Evolutionary conservation across 2,888 invertebrate species (phyloP), one percentile per base, ranked within the genome.

Genomic region (Catocala nupta): DNA sequence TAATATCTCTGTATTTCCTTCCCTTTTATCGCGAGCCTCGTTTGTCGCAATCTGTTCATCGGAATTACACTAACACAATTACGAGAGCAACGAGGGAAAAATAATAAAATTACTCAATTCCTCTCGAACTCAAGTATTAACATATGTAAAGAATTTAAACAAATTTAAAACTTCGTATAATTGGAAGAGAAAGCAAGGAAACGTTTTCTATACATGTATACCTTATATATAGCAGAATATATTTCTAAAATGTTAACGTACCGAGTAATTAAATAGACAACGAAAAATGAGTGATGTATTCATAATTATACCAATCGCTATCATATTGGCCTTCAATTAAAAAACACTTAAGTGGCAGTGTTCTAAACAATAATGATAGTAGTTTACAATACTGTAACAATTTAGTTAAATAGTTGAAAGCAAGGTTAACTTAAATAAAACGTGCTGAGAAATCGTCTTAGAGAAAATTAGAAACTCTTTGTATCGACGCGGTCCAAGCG

Each of bases 11-110:
- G 62, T 63, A 64, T 63, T 62, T 67, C 61, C 68, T 62, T 67
- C 62, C 68, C 74, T 78, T 81, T 82, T 80, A 79, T 81, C 71
- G 72, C 50, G 63, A 66, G 63, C 60, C 72, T 79, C 81, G 75
- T 81, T 83, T 82, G 82, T 83, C 80, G 79, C 78, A 83, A 83
- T 85, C 81, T 84, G 82, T 84, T 82, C 85, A 81, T 84, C 76
- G 77, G 80, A 82, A 81, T 84, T 78, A 81, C 78, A 80, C 78
- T 82, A 86, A 87, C 82, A 81, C 82, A 85, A 84, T 87, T 84
- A 85, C 70, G 62, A 56, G 73, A 61, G 61, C 65, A 69, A 54
- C 69, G 72, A 59, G 66, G 72, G 73, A 77, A 81, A 81, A 81
- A 80, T 80, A 80, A 79, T 74, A 72, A 72, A 78, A 75, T 78